These are phyloP conservation scores for Philereme vetulata DNA, from an alignment of 2,888 invertebrate species.

Conservation along the genomic window DNA sequence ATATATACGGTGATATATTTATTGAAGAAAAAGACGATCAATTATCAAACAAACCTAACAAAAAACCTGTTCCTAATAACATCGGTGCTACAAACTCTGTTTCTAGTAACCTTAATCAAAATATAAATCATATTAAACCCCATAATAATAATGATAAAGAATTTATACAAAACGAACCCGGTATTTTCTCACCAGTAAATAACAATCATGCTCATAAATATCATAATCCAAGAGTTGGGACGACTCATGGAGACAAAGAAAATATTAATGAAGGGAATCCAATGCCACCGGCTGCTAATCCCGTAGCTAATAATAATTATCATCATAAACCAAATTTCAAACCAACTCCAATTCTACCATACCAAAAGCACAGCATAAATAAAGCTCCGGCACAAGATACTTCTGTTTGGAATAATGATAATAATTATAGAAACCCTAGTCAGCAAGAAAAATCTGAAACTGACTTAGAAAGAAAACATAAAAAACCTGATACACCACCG, in stretches of 20 bases:
- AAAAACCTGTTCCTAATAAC: not conserved
- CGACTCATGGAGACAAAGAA: not conserved
- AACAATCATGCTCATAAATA: not conserved
- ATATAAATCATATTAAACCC: not conserved
- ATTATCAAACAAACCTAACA: not conserved
- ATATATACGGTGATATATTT: slow-evolving; percentile 13
- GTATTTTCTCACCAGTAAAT: not conserved
- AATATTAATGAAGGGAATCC: not conserved
- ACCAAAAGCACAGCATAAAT: slow-evolving; percentile 3
- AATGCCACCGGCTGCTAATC: slow-evolving; percentile 4
- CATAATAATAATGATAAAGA: slow-evolving; percentile 1
- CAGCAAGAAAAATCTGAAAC: not conserved
- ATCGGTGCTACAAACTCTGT: not conserved
- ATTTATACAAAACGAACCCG: not conserved
- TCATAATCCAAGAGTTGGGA: slow-evolving; percentile 9
- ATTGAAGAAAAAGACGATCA: not conserved
- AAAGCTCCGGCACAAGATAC: not conserved
- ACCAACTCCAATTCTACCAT: not conserved
- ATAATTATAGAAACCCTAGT: slow-evolving; percentile 1
- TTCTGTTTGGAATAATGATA: slow-evolving; percentile 1
- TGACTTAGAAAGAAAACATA: not conserved
- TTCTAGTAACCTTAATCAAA: not conserved
- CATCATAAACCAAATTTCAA: not conserved
- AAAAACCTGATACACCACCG: slow-evolving; percentile 1
- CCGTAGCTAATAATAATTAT: not conserved